Percentiles rank a stretch among this genome's conserved stretches.
Evolutionary conservation across 2,888 invertebrate species (phyloP).

Genomic region (Seira sanloemensis): DNA sequence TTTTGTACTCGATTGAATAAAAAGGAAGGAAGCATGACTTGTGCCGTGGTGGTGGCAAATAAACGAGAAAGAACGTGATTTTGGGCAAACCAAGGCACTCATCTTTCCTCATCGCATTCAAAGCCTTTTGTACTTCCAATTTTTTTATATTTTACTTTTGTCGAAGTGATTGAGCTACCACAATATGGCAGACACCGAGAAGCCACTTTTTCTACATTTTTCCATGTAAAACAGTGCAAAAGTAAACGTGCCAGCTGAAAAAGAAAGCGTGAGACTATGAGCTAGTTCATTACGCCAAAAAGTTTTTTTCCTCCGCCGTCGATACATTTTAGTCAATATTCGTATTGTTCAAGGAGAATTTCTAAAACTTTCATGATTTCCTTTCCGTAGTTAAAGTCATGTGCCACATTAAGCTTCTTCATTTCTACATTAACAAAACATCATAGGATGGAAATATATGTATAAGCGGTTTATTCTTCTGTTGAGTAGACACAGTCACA

Average conservation of each 20-base stretch:
- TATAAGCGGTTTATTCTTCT: constrained; percentile 3
- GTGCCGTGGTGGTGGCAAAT: constrained; percentile 49
- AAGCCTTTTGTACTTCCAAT: background rate
- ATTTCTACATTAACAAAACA: constrained; percentile 28
- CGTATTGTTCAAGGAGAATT: too few species aligned
- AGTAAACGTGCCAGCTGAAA: constrained; percentile 34
- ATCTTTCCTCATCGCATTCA: too few species aligned
- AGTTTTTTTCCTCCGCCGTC: background rate
- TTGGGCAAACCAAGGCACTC: constrained; percentile 68
- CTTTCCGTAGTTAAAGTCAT: too few species aligned
- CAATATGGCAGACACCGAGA: too few species aligned
- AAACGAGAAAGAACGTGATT: constrained; percentile 67
- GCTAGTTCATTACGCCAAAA: background rate
- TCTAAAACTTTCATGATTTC: too few species aligned
- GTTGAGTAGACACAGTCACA: too few species aligned
- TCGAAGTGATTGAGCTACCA: constrained; percentile 15
- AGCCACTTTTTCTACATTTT: constrained; percentile 18
- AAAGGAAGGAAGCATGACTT: constrained; percentile 34
- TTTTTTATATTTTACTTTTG: constrained; percentile 14
- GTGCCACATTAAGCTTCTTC: constrained; percentile 39
- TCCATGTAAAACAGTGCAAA: too few species aligned
- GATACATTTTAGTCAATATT: background rate
- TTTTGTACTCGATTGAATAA: constrained; percentile 14
- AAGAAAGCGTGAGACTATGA: background rate
- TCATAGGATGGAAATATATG: background rate